Base-by-base conservation (phyloP, 2,113 vertebrate genomes). In the Myotis lucifugus region DNA sequence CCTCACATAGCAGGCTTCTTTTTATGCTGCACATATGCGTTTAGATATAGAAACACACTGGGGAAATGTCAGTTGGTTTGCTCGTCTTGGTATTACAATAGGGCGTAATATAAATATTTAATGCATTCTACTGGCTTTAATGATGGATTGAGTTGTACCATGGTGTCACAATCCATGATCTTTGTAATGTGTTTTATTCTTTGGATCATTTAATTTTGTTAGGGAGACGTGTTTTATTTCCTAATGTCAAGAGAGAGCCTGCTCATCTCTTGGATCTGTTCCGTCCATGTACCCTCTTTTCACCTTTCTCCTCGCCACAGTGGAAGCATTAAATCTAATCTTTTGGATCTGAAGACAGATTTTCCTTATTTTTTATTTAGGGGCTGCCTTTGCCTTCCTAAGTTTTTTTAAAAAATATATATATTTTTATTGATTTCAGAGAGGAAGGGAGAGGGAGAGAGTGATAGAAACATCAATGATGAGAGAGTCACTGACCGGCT, bases 171-270 rank as follows among this genome's bases (percentile, higher is more conserved):
- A 95, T 96, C 96, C 79, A 83, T 97, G 91, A 97, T 97, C 90
- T 98, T 86, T 37, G 73, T 85, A 97, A 97, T 92, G 85, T 96
- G 94, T 96, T 97, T 96, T 97, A 92, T 97, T 96, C 96, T 97
- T 96, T 95, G 94, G 89, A 96, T 98, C 97, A 97, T 97, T 98
- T 97, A 96, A 95, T 97, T 98, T 97, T 97, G 95, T 98, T 96
- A 96, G 92, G 90, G 72, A 97, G 95, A 96, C 73, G 74, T 96
- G 91, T 96, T 97, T 97, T 93, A 97, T 97, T 97, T 98, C 69
- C 95, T 97, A 97, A 97, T 95, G 95, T 96, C 95, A 96, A 97
- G 97, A 94, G 87, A 94, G 90, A 96, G 59, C 74, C 48, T 90
- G n/a, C 64, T 96, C 56, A 89, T 97, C 83, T 96, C 66, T 95